Base-by-base conservation (phyloP, 2,113 vertebrate genomes). In the Microtus oregoni region DNA sequence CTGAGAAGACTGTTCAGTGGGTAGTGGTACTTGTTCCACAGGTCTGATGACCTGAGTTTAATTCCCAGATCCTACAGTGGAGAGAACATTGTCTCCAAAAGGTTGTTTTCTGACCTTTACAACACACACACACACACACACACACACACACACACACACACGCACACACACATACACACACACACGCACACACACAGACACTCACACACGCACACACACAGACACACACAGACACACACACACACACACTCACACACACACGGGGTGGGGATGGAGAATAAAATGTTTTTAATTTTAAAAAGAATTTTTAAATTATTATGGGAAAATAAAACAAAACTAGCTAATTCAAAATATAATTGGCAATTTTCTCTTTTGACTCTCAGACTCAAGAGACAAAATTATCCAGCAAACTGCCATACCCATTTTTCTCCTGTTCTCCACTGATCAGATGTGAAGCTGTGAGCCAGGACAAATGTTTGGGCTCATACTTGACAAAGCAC, bases 381-480 rank as follows among this genome's bases (percentile, higher is more conserved):
- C 26, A 91, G 24, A 86, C 88, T 92, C 14, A 90, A 50, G 1
- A 89, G 15, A 92, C 24, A 95, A 89, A 76, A 70, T 87, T 90
- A n/a, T 22, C 13, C 61, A 9, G 19, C 14, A 47, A 73, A 91
- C 20, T 92, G 26, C 32, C 13, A 44, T 52, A 73, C 78, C 73
- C 67, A 47, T 12, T 89, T 87, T 41, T 47, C 95, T 47, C 8
- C 30, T 76, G 12, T 44, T 89, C 55, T n/a, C 12, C 63, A 58
- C 82, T 63, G 35, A 72, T 19, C 82, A 83, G 7, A 22, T 35
- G 72, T 8, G 90, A 22, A 76, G 67, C 87, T 92, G 12, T 82
- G 15, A 3, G n/a, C 24, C 19, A 83, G 15, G 7, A 55, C 13
- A 10, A 68, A 41, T 35, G 38, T 68, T 2, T 9, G 86, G 26